These are phyloP conservation scores for Hesperophylax magnus DNA, from an alignment of 1,140 invertebrate species.

Conservation along the genomic window DNA sequence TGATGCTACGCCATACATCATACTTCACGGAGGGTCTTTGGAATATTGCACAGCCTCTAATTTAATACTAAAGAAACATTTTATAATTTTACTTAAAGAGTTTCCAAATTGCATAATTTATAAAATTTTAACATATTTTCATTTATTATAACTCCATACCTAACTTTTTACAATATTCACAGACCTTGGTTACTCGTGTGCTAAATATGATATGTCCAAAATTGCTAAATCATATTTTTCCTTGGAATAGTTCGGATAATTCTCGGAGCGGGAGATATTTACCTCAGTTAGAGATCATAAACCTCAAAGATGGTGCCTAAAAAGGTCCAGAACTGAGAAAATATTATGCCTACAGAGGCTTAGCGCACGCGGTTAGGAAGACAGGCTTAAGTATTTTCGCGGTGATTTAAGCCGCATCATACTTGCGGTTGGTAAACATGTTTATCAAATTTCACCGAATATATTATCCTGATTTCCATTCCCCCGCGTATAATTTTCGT, in stretches of 20 bases:
- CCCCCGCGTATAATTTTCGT: not conserved
- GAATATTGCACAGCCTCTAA: no score
- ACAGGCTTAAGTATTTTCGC: slow-evolving; percentile 9
- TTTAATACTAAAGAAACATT: no score
- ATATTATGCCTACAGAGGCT: slow-evolving; percentile 6
- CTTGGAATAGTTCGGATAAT: no score
- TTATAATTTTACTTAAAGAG: no score
- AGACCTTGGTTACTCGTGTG: no score
- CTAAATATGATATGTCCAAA: no score
- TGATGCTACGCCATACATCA: not conserved
- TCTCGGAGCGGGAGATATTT: not conserved
- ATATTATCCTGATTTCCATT: slow-evolving; percentile 23
- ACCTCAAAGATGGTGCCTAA: not conserved
- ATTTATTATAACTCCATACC: no score
- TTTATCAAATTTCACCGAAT: slow-evolving; percentile 23
- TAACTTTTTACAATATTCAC: no score
- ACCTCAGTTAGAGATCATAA: not conserved
- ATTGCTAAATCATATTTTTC: no score
- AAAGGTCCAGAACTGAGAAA: slow-evolving; percentile 1
- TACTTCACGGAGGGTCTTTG: not conserved
- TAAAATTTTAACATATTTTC: no score
- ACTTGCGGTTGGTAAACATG: slow-evolving; percentile 24
- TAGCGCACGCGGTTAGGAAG: slow-evolving; percentile 6
- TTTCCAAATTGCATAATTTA: no score
- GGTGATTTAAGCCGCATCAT: not conserved